Evolutionary conservation across 2,113 vertebrate species (phyloP).

Genomic region (Rhea americana): DNA sequence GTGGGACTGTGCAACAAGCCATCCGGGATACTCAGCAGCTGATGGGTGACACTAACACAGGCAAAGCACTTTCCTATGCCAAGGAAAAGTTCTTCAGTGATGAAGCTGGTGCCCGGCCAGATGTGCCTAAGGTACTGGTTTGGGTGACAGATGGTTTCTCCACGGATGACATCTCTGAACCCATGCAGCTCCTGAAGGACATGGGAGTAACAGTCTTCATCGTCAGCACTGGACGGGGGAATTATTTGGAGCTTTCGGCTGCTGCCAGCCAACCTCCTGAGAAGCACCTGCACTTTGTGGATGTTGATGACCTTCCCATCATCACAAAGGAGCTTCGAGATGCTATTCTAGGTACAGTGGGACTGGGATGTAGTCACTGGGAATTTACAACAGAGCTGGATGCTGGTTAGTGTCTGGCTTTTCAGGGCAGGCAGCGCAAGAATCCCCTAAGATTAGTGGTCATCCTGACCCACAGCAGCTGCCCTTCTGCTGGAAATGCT

Average conservation of each 20-base stretch:
- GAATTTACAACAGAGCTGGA: neutral
- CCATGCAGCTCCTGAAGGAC: conserved; percentile 84
- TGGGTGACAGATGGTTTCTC: conserved; percentile 95
- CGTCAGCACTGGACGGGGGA: conserved; percentile 89
- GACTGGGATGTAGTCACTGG: neutral
- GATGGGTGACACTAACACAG: conserved; percentile 93
- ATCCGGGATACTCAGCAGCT: conserved; percentile 78
- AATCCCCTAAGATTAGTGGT: accelerated
- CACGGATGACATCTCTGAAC: conserved; percentile 84
- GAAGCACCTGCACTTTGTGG: conserved; percentile 89
- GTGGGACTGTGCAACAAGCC: conserved; percentile 73
- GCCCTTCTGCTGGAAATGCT: neutral
- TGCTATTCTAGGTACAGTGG: conserved; percentile 82
- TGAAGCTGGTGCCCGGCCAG: conserved; percentile 69
- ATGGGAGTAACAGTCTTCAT: conserved; percentile 88
- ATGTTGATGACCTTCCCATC: conserved; percentile 90
- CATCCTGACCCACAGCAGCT: neutral
- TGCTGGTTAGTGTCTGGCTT: neutral
- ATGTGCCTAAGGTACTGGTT: conserved; percentile 89
- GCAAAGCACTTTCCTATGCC: conserved; percentile 81
- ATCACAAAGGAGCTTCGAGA: conserved; percentile 84
- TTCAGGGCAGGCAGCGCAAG: neutral
- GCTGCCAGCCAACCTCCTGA: conserved; percentile 85
- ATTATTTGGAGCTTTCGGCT: conserved; percentile 82
- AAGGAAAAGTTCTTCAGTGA: conserved; percentile 76